Conservation (phyloP, 2,888 invertebrate genomes). For the Mythimna pallens region DNA sequence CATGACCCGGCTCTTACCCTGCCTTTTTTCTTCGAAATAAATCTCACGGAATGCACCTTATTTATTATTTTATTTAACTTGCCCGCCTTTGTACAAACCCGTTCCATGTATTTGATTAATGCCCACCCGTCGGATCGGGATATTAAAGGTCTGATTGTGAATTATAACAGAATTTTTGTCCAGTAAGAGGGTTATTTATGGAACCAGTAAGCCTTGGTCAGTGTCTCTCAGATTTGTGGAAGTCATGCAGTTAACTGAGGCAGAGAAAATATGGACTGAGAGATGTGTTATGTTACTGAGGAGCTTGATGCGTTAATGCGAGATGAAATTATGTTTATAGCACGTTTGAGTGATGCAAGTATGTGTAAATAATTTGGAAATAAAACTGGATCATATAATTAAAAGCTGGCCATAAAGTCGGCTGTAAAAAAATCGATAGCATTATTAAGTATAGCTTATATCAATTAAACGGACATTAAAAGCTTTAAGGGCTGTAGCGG, state of each 20-base stretch:
- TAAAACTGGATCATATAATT: conserved; percentile 63
- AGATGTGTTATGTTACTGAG: conserved; percentile 32
- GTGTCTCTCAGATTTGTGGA: conserved; percentile 69
- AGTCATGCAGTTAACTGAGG: conserved; percentile 45
- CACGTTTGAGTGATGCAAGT: conserved; percentile 48
- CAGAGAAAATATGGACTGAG: conserved; percentile 37
- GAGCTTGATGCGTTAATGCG: conserved; percentile 38
- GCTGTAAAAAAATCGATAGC: conserved; percentile 64
- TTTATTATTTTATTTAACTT: conserved; percentile 90
- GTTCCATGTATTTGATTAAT: conserved; percentile 89
- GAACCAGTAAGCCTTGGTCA: conserved; percentile 73
- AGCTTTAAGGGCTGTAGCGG: conserved; percentile 75
- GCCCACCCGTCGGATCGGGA: conserved; percentile 78
- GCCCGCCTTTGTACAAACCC: conserved; percentile 87
- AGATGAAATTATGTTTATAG: conserved; percentile 49
- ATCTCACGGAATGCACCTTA: conserved; percentile 88
- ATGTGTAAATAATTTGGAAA: conserved; percentile 58
- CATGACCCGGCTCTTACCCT: conserved; percentile 85
- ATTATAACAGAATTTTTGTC: conserved; percentile 85
- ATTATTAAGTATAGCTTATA: conserved; percentile 72
- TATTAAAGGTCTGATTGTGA: conserved; percentile 86
- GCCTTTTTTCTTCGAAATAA: conserved; percentile 89
- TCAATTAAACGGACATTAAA: conserved; percentile 81
- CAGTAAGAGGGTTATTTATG: conserved; percentile 87
- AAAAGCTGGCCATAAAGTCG: conserved; percentile 60